Evolutionary conservation across 1,140 invertebrate genomes (phyloP), one percentile per base, ranked within the genome.

Genomic region (Pristionchus pacificus): DNA sequence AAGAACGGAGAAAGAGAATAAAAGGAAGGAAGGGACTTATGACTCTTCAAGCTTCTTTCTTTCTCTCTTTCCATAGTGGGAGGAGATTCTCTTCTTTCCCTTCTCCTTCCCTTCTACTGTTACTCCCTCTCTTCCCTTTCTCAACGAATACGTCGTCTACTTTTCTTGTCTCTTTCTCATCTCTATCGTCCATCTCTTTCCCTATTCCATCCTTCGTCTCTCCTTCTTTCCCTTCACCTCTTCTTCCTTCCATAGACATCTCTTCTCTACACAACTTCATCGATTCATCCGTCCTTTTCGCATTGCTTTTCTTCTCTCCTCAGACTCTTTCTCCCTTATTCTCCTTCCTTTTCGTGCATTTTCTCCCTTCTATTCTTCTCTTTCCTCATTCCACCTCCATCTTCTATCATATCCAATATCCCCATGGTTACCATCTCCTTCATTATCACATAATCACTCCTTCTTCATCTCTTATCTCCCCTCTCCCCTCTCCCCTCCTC

Each of bases 241-340:
- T n/a, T n/a, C n/a, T n/a, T n/a, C n/a, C 38, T 49, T 49, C 6
- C 19, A 49, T 49, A 49, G 38, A 49, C 38, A 10, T 49, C 38
- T 19, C 38, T 49, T 49, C 19, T 49, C 38, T 19, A 10, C 38
- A 10, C 19, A 6, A 10, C 19, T 19, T 49, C 38, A 49, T 49
- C 38, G 38, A 49, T 49, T 49, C 38, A 10, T 49, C 19, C 38
- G 19, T 19, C 19, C 38, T 19, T 49, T 49, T 49, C 19, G 38
- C 38, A 49, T 49, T 49, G 38, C 38, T 49, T 49, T 49, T 49
- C 38, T 49, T 49, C 38, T 49, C 38, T 49, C 38, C 38, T 49
- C 19, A 49, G 38, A 49, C 38, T 49, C 38, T 49, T 49, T 49
- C 19, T 6, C 38, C 38, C 19, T 49, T 49, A 6, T 49, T 49